Conservation (phyloP, 1,140 invertebrate species). For the Lutraria rhynchaena region DNA sequence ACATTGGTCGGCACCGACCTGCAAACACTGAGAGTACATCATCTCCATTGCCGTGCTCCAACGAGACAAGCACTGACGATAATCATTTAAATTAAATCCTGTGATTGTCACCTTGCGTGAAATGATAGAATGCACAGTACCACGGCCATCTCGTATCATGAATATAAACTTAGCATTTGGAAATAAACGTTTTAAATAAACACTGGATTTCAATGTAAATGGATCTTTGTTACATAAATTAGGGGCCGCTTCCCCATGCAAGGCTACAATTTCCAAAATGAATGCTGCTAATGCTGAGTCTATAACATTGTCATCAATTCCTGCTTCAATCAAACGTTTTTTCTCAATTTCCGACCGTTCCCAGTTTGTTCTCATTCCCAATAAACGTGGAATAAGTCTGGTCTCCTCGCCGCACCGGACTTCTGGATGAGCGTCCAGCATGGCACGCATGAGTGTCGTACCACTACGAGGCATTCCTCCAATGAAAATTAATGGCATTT, state of each 20-base stretch:
- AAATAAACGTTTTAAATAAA: slow-evolving; percentile 89
- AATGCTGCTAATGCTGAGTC: slow-evolving; percentile 98
- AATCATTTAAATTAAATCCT: slow-evolving; percentile 96
- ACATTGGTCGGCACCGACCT: slow-evolving; percentile 91
- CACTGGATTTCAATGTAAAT: slow-evolving; percentile 94
- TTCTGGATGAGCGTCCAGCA: slow-evolving; percentile 99
- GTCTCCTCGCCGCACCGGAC: slow-evolving; percentile 99
- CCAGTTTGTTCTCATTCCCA: slow-evolving; percentile 79
- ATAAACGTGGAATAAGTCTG: slow-evolving; percentile 91
- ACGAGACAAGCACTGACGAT: slow-evolving; percentile 95
- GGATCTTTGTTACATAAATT: slow-evolving; percentile 99
- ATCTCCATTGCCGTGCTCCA: slow-evolving; percentile 97
- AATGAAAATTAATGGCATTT: slow-evolving; percentile 97
- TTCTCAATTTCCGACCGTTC: slow-evolving; percentile 76
- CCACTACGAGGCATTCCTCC: slow-evolving; percentile 98
- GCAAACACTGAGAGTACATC: slow-evolving; percentile 96
- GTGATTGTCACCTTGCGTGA: slow-evolving; percentile 98
- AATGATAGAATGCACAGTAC: slow-evolving; percentile 99
- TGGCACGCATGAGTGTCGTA: slow-evolving; percentile 97
- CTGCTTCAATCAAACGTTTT: slow-evolving; percentile 94
- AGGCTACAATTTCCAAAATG: slow-evolving; percentile 89
- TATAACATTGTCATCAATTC: slow-evolving; percentile 95
- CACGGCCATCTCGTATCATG: slow-evolving; percentile 98
- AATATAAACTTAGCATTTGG: slow-evolving; percentile 96
- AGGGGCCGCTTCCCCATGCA: slow-evolving; percentile 93